Base-by-base conservation (phyloP, 2,113 vertebrate species). In the Pao palembangensis region DNA sequence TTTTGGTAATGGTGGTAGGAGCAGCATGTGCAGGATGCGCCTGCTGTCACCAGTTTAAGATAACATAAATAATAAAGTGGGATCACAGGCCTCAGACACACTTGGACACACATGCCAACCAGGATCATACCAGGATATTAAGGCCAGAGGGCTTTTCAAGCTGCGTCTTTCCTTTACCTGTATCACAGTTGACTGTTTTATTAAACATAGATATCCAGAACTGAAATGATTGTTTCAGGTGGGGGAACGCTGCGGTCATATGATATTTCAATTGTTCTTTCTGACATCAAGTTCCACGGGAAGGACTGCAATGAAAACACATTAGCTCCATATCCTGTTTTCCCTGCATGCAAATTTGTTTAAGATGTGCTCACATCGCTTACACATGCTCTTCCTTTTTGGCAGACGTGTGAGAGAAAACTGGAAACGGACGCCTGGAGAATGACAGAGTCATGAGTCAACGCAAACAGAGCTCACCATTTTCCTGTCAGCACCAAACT, bases 281-380 rank as follows among this genome's bases (percentile, higher is more conserved):
- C 18, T 8, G 46, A 49, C 31, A 44, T n/a, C 34, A 6, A 25
- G 38, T 23, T 4, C 17, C 25, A 64, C 21, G 41, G 49, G 15
- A 6, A 16, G 10, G 21, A 51, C 7, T 57, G 51, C 23, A 59
- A 51, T 58, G 21, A 21, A 16, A 56, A 58, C 46, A 41, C n/a
- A 34, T 51, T 66, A 41, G 55, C 67, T 69, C 73, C 51, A 57
- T 41, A 69, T 85, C 79, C 80, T 81, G 76, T 86, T 85, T 81
- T 73, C 54, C 59, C 51, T 23, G 15, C 1, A 25, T 52, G 21
- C 19, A 23, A 15, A 4, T 41, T 68, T 78, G 57, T 82, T 73
- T 64, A 62, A 68, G 64, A 79, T 67, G 64, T 71, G 55, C 59
- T 50, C 63, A 17, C 16, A 15, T 7, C 6, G 57, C 59, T 58